Evolutionary conservation across 2,797 vertebrate genomes (phyloP).

Genomic region (Epinephelus coioides): DNA sequence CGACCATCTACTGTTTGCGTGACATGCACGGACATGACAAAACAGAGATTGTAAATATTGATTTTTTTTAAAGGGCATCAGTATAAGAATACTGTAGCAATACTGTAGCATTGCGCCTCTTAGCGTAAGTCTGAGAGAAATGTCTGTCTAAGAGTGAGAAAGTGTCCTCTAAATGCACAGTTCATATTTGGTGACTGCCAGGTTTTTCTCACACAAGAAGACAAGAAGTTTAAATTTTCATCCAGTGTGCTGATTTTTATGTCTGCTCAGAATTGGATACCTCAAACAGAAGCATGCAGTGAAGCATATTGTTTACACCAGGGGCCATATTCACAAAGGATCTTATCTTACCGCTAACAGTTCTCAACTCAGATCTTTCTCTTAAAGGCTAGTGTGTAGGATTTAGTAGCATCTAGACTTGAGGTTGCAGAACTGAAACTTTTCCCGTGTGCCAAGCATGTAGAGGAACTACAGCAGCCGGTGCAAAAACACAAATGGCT

Average conservation of each 20-base stretch:
- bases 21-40: neutral
- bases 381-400: too few relatives aligned
- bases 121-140: neutral
- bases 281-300: neutral
- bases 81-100: neutral
- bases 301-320: slow-evolving; percentile 12
- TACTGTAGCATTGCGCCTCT: neutral
- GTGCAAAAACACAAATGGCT: too few relatives aligned
- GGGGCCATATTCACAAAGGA: neutral
- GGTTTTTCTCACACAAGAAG: neutral
- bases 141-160: neutral
- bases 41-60: neutral
- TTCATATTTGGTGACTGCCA: neutral
- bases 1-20: neutral
- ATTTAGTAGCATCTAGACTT: too few relatives aligned
- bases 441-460: too few relatives aligned
- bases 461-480: too few relatives aligned
- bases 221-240: neutral
- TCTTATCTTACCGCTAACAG: neutral
- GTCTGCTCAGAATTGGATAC: slow-evolving; percentile 2
- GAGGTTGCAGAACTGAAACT: too few relatives aligned
- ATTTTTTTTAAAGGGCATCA: neutral
- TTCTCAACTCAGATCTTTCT: neutral
- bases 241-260: slow-evolving; percentile 16
- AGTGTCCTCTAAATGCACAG: neutral